Evolutionary conservation across 2,888 invertebrate species (phyloP).

Genomic region (Catocala nupta): DNA sequence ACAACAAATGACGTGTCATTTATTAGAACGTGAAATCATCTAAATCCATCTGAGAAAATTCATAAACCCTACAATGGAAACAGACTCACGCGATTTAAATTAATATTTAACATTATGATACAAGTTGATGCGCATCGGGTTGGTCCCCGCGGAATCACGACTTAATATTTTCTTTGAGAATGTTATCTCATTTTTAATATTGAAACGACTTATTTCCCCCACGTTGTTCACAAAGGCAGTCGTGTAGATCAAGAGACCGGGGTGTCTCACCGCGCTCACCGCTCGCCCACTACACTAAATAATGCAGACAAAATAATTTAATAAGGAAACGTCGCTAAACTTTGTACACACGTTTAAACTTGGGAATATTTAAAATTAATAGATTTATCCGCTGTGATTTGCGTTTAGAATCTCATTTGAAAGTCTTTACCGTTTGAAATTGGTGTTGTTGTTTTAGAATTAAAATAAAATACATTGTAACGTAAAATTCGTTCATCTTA

Average conservation of each 20-base stretch:
- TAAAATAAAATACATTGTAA: too few relatives aligned
- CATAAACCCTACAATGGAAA: slow-evolving; percentile 63
- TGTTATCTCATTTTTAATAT: slow-evolving; percentile 85
- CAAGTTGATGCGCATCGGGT: slow-evolving; percentile 82
- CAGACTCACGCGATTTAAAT: slow-evolving; percentile 69
- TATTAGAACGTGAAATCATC: too few relatives aligned
- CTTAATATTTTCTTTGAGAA: slow-evolving; percentile 86
- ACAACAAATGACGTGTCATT: too few relatives aligned
- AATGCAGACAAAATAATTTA: slow-evolving; percentile 49
- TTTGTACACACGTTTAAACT: slow-evolving; percentile 28
- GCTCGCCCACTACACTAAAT: slow-evolving; percentile 48
- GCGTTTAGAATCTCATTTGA: too few relatives aligned
- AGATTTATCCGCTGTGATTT: too few relatives aligned
- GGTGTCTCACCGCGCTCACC: slow-evolving; percentile 46
- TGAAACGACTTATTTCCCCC: slow-evolving; percentile 77
- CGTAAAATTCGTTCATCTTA: background rate
- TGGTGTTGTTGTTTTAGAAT: too few relatives aligned
- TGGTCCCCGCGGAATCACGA: slow-evolving; percentile 78
- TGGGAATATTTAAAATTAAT: slow-evolving; percentile 15
- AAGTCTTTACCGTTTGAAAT: too few relatives aligned
- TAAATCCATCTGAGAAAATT: too few relatives aligned
- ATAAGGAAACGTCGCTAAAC: slow-evolving; percentile 44
- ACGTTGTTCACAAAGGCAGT: slow-evolving; percentile 77
- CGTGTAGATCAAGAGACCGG: slow-evolving; percentile 69
- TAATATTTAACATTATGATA: slow-evolving; percentile 83